Conservation (phyloP, 2,888 invertebrate species). For the Spatulosminthurus flaviceps region DNA sequence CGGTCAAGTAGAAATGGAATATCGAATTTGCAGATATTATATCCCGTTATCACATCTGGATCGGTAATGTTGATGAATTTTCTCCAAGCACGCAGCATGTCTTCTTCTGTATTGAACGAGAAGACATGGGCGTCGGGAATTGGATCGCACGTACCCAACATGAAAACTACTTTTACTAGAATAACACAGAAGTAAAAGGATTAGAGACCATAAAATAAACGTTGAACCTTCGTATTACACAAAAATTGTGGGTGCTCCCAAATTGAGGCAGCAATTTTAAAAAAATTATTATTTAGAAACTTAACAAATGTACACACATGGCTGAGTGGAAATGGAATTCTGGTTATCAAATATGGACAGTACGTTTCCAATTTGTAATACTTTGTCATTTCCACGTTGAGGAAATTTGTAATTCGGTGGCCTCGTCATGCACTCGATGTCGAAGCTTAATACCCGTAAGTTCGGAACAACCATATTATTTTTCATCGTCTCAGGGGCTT, state of each 20-base stretch:
- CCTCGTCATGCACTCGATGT: constrained; percentile 53
- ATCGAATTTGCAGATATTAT: constrained; percentile 59
- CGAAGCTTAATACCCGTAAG: constrained; percentile 56
- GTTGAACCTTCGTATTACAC: no score
- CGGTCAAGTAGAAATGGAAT: constrained; percentile 55
- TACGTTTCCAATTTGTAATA: constrained; percentile 56
- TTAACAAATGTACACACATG: background rate
- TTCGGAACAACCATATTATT: constrained; percentile 43
- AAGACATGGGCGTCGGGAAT: constrained; percentile 48
- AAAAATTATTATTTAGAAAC: background rate
- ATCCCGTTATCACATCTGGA: constrained; percentile 59
- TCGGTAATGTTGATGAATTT: constrained; percentile 52
- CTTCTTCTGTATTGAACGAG: constrained; percentile 46
- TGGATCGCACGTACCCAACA: constrained; percentile 50
- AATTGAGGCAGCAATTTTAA: no score
- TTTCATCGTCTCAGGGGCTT: background rate
- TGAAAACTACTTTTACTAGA: constrained; percentile 49
- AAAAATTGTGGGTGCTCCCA: no score
- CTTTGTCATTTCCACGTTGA: constrained; percentile 40
- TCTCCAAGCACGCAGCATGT: constrained; percentile 52
- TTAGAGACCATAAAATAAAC: background rate
- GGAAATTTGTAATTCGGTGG: constrained; percentile 39
- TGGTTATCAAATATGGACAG: constrained; percentile 34
- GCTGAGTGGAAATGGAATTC: background rate
- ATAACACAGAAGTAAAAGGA: background rate